Evolutionary conservation across 2,888 invertebrate species (phyloP).

Genomic region (Stenchaetothrips biformis): DNA sequence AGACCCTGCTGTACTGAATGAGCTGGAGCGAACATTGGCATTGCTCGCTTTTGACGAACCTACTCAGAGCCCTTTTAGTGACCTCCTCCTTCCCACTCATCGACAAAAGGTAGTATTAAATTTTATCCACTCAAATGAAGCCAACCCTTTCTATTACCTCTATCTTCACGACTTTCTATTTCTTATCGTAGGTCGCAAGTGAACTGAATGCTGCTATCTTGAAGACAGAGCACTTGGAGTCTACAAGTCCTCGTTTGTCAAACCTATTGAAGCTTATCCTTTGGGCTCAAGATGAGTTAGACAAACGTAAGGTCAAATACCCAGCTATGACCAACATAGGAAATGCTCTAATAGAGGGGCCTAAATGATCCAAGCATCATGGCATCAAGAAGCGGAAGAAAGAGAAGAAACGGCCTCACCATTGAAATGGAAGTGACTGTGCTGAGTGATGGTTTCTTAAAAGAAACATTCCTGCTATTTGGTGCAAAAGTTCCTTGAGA

Average conservation of each 20-base stretch:
- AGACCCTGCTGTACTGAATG: slow-evolving; percentile 62
- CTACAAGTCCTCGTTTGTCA: slow-evolving; percentile 85
- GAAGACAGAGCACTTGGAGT: slow-evolving; percentile 86
- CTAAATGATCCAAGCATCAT: slow-evolving; percentile 36
- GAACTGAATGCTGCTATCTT: slow-evolving; percentile 97
- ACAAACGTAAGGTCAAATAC: slow-evolving; percentile 90
- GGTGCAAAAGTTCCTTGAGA: neutral
- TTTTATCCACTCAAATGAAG: no score
- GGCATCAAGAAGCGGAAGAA: slow-evolving; percentile 34
- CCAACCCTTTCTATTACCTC: slow-evolving; percentile 1
- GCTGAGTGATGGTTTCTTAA: neutral
- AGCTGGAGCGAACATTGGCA: slow-evolving; percentile 90
- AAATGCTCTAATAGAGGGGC: slow-evolving; percentile 61
- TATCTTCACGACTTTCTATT: slow-evolving; percentile 32
- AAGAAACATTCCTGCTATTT: slow-evolving; percentile 13
- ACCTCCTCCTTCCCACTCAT: slow-evolving; percentile 87
- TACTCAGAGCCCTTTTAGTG: slow-evolving; percentile 88
- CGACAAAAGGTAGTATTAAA: slow-evolving; percentile 70
- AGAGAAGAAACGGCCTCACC: neutral
- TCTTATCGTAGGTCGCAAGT: slow-evolving; percentile 72
- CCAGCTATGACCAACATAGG: slow-evolving; percentile 93
- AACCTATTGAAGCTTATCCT: slow-evolving; percentile 86
- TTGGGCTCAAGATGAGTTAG: slow-evolving; percentile 94
- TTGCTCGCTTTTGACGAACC: slow-evolving; percentile 96
- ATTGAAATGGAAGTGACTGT: neutral